phyloP scores from a whole-genome alignment of 1,140 invertebrate species.

The Heliconius hermathena region DNA sequence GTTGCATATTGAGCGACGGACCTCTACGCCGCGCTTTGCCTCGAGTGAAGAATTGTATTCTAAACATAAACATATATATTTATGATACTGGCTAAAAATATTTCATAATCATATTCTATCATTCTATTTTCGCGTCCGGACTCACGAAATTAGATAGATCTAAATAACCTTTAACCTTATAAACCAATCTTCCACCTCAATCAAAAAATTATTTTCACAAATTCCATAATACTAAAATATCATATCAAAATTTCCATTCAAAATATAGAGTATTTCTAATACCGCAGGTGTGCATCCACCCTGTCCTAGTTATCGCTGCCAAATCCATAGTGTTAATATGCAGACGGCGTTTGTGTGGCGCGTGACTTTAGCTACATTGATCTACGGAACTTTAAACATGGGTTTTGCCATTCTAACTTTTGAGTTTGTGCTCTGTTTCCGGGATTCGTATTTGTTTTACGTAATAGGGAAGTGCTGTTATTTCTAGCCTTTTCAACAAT shows the following conservation, averaged over 20 bases:
- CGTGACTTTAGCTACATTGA: slow-evolving; percentile 13
- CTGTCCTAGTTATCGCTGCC: slow-evolving; percentile 33
- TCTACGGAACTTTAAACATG: slow-evolving; percentile 15
- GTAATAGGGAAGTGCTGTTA: neutral
- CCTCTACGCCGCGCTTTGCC: too few relatives aligned
- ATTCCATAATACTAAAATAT: neutral
- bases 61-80: too few relatives aligned
- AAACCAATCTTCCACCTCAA: too few relatives aligned
- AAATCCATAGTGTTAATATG: slow-evolving; percentile 34
- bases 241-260: neutral
- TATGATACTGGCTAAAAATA: too few relatives aligned
- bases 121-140: too few relatives aligned
- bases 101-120: too few relatives aligned
- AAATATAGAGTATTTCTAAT: slow-evolving; percentile 5
- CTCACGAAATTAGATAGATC: too few relatives aligned
- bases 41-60: too few relatives aligned
- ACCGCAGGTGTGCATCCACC: slow-evolving; percentile 22
- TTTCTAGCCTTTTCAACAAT: neutral
- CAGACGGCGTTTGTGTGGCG: slow-evolving; percentile 16
- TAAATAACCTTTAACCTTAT: too few relatives aligned
- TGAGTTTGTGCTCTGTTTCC: neutral
- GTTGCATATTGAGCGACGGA: too few relatives aligned
- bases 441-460: neutral
- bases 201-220: neutral
- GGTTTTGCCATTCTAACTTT: neutral